Evolutionary conservation across 2,797 vertebrate species (phyloP).

Genomic region (Poecile montanus): DNA sequence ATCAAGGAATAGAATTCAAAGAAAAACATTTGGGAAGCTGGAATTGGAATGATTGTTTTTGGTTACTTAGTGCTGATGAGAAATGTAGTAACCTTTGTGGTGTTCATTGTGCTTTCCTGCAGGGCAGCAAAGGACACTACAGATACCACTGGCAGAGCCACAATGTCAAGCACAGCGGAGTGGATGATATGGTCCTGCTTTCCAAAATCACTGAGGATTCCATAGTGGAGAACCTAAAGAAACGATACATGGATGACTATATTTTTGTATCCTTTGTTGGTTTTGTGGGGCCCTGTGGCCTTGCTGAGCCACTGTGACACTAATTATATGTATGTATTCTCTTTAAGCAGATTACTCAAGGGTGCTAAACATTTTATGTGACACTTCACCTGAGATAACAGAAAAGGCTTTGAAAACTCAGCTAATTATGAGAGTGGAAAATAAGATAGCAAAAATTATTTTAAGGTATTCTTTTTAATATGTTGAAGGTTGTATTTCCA

Average conservation of each 20-base stretch:
- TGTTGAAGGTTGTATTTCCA: background rate
- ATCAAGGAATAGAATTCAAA: background rate
- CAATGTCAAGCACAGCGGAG: slow-evolving; percentile 96
- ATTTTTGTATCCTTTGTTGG: slow-evolving; percentile 95
- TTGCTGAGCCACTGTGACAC: background rate
- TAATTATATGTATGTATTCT: background rate
- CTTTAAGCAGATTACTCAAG: background rate
- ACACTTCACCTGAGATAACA: background rate
- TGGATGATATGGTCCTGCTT: slow-evolving; percentile 98
- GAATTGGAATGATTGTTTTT: background rate
- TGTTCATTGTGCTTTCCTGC: slow-evolving; percentile 12
- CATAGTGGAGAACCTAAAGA: slow-evolving; percentile 98
- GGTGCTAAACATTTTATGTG: background rate
- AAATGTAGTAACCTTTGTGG: background rate
- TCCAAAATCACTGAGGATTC: slow-evolving; percentile 95
- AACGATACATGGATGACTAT: slow-evolving; percentile 98
- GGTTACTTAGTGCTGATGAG: background rate
- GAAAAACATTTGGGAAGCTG: background rate
- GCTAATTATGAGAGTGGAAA: background rate
- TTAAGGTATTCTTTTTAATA: background rate
- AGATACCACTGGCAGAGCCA: slow-evolving; percentile 99
- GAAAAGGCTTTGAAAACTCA: background rate
- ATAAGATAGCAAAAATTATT: background rate
- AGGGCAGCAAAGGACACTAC: slow-evolving; percentile 97
- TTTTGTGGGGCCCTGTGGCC: background rate